phyloP scores from a whole-genome alignment of 2,113 vertebrate species.

The Cyphomyrus plagiostoma region DNA sequence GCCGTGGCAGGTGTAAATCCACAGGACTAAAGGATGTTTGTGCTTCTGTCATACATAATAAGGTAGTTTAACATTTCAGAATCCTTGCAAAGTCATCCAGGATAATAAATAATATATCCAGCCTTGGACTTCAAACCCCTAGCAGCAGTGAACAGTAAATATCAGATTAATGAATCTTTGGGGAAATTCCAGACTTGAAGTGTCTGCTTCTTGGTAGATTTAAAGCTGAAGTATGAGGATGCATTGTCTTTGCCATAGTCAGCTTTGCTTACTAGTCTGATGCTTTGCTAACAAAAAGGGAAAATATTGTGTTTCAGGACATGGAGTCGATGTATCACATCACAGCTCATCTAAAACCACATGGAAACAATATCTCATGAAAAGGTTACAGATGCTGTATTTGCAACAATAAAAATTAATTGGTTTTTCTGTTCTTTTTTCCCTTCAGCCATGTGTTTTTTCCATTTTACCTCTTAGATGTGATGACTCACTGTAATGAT shows the following conservation, averaged over 20 bases:
- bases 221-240: conserved; percentile 27
- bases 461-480: conserved; percentile 43
- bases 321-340: conserved; percentile 35
- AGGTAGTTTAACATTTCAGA: conserved; percentile 37
- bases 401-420: conserved; percentile 54
- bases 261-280: background rate
- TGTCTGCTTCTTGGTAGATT: conserved; percentile 27
- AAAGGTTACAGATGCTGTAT: conserved; percentile 59
- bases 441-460: conserved; percentile 17
- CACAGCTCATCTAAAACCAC: conserved; percentile 44
- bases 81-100: conserved; percentile 35
- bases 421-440: conserved; percentile 46
- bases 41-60: conserved; percentile 37
- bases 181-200: conserved; percentile 28
- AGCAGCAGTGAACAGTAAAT: conserved; percentile 34
- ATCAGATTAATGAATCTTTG: conserved; percentile 31
- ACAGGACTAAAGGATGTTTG: conserved; percentile 34
- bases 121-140: conserved; percentile 39
- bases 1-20: conserved; percentile 9
- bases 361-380: conserved; percentile 47
- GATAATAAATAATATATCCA: conserved; percentile 37
- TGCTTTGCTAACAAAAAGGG: conserved; percentile 27
- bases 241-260: conserved; percentile 18
- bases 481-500: conserved; percentile 60
- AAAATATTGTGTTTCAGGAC: conserved; percentile 28